phyloP scores from a whole-genome alignment of 2,113 vertebrate genomes.

The Nibea coibor region DNA sequence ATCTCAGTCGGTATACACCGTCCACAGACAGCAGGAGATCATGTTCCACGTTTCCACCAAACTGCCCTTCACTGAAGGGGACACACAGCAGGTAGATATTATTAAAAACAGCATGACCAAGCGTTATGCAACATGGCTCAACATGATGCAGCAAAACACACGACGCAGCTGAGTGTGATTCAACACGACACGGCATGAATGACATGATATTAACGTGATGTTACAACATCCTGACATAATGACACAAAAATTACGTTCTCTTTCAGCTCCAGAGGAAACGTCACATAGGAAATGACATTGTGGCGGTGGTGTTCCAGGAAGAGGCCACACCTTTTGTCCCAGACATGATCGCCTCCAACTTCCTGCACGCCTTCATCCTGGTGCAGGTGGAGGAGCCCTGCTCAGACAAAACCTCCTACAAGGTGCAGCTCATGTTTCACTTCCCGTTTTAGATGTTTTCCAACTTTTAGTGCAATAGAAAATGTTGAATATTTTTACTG shows the following conservation, averaged over 20 bases:
- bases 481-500: not conserved
- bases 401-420: conserved; percentile 83
- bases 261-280: conserved; percentile 94
- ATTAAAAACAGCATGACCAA: not conserved
- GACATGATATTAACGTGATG: not conserved
- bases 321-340: conserved; percentile 95
- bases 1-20: conserved; percentile 91
- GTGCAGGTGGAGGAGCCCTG: conserved; percentile 88
- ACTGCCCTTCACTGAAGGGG: conserved; percentile 94
- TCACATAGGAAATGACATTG: conserved; percentile 97
- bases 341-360: conserved; percentile 98
- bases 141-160: not conserved
- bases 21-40: conserved; percentile 92
- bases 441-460: not conserved
- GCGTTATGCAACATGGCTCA: not conserved
- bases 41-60: conserved; percentile 99
- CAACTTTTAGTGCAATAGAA: not conserved
- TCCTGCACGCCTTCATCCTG: conserved; percentile 93
- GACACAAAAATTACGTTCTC: not conserved
- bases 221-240: too few relatives aligned
- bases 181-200: not conserved
- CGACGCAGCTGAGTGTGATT: not conserved
- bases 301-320: conserved; percentile 94
- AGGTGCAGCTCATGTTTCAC: conserved; percentile 78
- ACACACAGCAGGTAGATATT: conserved; percentile 89